Evolutionary conservation across 1,140 invertebrate species (phyloP).

Genomic region (Drosophila pachea): DNA sequence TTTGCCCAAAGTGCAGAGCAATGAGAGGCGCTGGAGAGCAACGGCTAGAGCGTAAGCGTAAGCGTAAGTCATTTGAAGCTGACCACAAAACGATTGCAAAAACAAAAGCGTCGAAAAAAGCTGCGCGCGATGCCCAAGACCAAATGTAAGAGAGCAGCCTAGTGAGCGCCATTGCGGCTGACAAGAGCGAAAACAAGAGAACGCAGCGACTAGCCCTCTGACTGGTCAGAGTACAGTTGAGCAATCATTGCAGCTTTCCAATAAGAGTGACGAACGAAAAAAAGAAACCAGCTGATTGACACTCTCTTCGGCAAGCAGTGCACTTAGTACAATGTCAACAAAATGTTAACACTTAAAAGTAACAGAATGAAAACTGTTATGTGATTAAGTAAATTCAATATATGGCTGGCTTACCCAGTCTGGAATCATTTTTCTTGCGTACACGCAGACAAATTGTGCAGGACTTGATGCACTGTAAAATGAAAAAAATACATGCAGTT

Average conservation of each 20-base stretch:
- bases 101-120: slow-evolving; percentile 36
- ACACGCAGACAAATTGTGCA: slow-evolving; percentile 95
- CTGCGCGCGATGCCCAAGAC: slow-evolving; percentile 35
- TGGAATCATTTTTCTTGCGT: slow-evolving; percentile 90
- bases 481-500: background rate
- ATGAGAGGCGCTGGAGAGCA: slow-evolving; percentile 2
- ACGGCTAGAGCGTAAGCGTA: slow-evolving; percentile 12
- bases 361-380: background rate
- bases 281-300: slow-evolving; percentile 3
- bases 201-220: background rate
- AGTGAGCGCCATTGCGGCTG: background rate
- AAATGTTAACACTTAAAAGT: background rate
- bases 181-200: slow-evolving; percentile 3
- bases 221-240: slow-evolving; percentile 12
- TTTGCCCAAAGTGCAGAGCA: slow-evolving; percentile 8
- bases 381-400: background rate
- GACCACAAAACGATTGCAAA: slow-evolving; percentile 45
- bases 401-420: slow-evolving; percentile 87
- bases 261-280: background rate
- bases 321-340: background rate
- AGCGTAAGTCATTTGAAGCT: slow-evolving; percentile 28
- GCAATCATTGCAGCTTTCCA: slow-evolving; percentile 5
- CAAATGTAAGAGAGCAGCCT: background rate
- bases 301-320: background rate
- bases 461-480: slow-evolving; percentile 93